Evolutionary conservation across 2,113 vertebrate species (phyloP), one percentile per base, ranked within the genome.

Genomic region (Ploceus nigricollis): DNA sequence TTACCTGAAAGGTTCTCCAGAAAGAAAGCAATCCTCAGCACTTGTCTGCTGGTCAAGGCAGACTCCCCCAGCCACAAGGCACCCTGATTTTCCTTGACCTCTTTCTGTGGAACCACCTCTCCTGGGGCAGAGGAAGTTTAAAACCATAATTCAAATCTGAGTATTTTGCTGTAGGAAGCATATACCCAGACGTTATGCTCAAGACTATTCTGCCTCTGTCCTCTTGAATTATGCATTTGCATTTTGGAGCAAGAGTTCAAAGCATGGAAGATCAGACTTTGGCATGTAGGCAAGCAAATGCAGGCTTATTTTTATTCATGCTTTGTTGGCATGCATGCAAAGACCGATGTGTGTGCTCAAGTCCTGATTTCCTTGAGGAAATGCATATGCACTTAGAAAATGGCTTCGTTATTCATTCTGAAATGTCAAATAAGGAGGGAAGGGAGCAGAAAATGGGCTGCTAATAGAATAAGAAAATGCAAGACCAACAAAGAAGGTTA

Each of bases 311-410:
- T 85, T 82, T 77, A 82, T 80, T 73, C 70, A 89, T 69, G 45
- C 75, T 95, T 82, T 61, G 51, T 73, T 8, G 15, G 45, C 75
- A 80, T 69, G 87, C 70, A 66, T 63, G 71, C 87, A 76, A 92
- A 87, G 60, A 92, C 56, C 0, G 7, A 31, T 17, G 47, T 27
- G n/a, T 69, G 44, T 50, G 66, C 53, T 89, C 58, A 65, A 87
- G 61, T 30, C 45, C 66, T 63, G 82, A 94, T 93, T 94, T 97
- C 84, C 93, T 96, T 85, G 50, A 95, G 89, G 80, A 97, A 93
- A 94, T 87, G 72, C 82, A 81, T 51, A 93, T 48, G 47, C 72
- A 78, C 76, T 92, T 93, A 71, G 73, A 93, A 91, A 89, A 30
- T 7, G 50, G 51, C 89, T 90, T 92, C 2, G 35, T 92, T 94